These are phyloP conservation scores for Tipula vernalis DNA, from an alignment of 2,888 invertebrate species.

Conservation along the genomic window DNA sequence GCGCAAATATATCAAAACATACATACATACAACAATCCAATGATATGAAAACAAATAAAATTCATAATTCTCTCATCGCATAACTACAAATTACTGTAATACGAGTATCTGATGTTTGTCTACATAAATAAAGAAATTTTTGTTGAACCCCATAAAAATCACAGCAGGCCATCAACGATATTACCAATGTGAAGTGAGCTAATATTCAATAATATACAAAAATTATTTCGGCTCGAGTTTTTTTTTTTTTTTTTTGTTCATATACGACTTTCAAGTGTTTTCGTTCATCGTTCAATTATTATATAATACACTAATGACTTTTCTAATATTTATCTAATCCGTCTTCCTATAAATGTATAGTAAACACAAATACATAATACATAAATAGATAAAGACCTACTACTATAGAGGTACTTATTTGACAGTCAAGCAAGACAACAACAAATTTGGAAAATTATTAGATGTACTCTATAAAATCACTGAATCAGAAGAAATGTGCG, in stretches of 20 bases:
- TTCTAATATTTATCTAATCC: not conserved
- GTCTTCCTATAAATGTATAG: not conserved
- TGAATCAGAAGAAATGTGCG: not conserved
- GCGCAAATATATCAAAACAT: not conserved
- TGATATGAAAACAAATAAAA: not conserved
- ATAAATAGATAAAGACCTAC: not conserved
- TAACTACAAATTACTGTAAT: not conserved
- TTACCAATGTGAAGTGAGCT: slow-evolving; percentile 4
- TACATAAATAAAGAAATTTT: not conserved
- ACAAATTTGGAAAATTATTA: not conserved
- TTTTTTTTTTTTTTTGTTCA: not conserved
- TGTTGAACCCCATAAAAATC: not conserved
- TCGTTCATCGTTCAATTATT: not conserved
- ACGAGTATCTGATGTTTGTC: not conserved
- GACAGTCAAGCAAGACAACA: not conserved
- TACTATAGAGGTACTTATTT: not conserved
- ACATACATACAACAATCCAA: too few species aligned
- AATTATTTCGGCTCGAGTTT: not conserved
- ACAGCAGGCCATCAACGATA: not conserved
- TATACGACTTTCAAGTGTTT: not conserved
- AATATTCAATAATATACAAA: not conserved
- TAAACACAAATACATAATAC: not conserved
- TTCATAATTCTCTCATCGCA: not conserved
- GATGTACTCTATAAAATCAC: not conserved
- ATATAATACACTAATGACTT: not conserved